Conservation (phyloP, 1,140 invertebrate genomes). For the Drosophila pallidifrons region DNA sequence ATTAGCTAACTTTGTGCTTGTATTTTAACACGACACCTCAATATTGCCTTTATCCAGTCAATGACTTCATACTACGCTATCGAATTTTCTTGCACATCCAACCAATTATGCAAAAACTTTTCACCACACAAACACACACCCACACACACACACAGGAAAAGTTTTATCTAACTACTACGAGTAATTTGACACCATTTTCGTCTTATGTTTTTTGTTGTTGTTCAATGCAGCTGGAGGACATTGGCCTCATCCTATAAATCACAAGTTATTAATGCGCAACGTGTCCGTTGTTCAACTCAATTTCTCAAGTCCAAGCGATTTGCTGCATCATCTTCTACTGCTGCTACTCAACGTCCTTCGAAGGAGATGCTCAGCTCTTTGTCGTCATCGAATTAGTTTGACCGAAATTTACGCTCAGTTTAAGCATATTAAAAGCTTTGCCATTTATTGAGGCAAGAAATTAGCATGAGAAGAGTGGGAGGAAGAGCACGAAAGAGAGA, state of each 20-base stretch:
- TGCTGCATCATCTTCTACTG: slow-evolving; percentile 44
- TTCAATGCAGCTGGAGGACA: not conserved
- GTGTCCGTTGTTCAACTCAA: slow-evolving; percentile 58
- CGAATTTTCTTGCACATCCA: slow-evolving; percentile 44
- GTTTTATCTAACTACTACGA: slow-evolving; percentile 56
- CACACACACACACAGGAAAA: slow-evolving; percentile 38
- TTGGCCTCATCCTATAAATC: slow-evolving; percentile 53
- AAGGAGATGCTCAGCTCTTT: slow-evolving; percentile 4
- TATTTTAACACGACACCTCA: slow-evolving; percentile 14
- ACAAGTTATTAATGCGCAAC: slow-evolving; percentile 76
- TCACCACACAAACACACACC: not conserved
- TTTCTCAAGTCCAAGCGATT: slow-evolving; percentile 35
- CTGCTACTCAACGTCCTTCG: too few species aligned
- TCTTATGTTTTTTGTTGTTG: not conserved
- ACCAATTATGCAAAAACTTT: slow-evolving; percentile 67
- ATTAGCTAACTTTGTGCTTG: slow-evolving; percentile 5
- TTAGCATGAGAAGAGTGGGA: slow-evolving; percentile 25
- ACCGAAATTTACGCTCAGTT: slow-evolving; percentile 53
- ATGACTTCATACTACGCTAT: slow-evolving; percentile 33
- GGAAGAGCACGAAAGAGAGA: not conserved
- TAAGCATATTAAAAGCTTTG: slow-evolving; percentile 55
- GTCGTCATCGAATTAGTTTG: slow-evolving; percentile 62
- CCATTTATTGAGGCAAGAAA: slow-evolving; percentile 47
- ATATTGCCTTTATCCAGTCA: slow-evolving; percentile 12
- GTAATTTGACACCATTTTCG: slow-evolving; percentile 64